Percentiles rank a stretch among this genome's conserved stretches.
phyloP scores from a whole-genome alignment of 2,797 vertebrate species.

The Manis pentadactyla region DNA sequence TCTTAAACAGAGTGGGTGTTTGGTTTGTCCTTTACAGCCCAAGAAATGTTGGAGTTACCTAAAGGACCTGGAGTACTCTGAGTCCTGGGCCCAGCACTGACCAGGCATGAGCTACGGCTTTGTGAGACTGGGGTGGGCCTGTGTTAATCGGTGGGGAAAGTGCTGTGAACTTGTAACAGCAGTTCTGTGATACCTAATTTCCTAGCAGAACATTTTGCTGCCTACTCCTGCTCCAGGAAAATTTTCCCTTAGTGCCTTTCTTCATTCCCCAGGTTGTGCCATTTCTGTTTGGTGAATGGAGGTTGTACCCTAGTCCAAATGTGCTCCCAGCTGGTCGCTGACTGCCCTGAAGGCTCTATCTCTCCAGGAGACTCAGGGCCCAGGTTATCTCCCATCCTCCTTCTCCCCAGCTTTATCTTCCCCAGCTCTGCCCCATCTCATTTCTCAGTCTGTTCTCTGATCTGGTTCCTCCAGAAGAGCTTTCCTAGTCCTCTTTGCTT shows the following conservation, averaged over 20 bases:
- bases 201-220: background rate
- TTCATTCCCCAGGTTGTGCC: background rate
- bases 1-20: background rate
- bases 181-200: constrained; percentile 7
- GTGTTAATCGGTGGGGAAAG: background rate
- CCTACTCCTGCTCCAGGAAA: background rate
- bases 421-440: too few relatives aligned
- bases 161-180: constrained; percentile 47
- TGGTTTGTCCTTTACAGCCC: background rate
- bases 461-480: background rate
- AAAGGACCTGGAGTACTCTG: background rate
- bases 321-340: background rate
- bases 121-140: background rate
- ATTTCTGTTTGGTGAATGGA: background rate
- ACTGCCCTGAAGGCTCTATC: background rate
- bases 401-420: background rate
- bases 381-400: background rate
- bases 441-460: background rate
- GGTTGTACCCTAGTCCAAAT: background rate
- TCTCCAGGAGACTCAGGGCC: background rate
- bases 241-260: background rate
- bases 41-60: background rate
- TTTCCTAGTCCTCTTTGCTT: background rate
- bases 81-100: background rate
- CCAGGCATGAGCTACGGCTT: background rate